Evolutionary conservation across 92 coral and sea anemone species (phyloP).

Genomic region (Nematostella vectensis): DNA sequence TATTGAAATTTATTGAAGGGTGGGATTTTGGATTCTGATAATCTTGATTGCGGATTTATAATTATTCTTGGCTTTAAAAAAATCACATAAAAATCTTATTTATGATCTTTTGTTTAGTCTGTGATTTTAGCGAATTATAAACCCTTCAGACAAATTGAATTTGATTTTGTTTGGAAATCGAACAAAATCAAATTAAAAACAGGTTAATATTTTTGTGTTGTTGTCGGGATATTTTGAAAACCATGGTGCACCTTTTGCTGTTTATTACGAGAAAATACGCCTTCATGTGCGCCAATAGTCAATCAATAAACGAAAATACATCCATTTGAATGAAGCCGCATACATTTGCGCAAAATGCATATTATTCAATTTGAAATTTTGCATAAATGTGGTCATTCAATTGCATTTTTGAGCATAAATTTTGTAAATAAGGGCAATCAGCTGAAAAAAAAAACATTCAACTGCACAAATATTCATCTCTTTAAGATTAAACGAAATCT

Average conservation of each 20-base stretch:
- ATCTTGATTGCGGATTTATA: no score
- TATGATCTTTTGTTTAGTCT: no score
- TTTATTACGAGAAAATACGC: constrained; percentile 12
- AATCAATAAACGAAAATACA: constrained; percentile 14
- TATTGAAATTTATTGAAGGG: no score
- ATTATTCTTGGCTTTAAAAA: no score
- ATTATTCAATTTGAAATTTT: constrained; percentile 10
- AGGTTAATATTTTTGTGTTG: no score
- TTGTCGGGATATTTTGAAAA: no score
- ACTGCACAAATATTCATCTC: constrained; percentile 14
- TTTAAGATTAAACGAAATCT: constrained; percentile 16
- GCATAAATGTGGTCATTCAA: constrained; percentile 20
- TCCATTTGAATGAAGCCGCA: constrained; percentile 20
- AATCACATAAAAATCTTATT: no score
- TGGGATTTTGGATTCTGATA: no score
- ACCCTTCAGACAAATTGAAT: no score
- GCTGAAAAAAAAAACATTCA: constrained; percentile 14
- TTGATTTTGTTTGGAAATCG: no score
- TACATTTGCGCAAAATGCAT: constrained; percentile 14
- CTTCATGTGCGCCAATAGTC: constrained; percentile 18
- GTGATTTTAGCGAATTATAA: no score
- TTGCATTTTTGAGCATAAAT: constrained; percentile 9
- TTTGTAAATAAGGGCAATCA: constrained; percentile 9
- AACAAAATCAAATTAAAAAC: no score
- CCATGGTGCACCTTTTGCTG: background rate